These are phyloP conservation scores for Nomada lathburiana DNA, from an alignment of 2,888 invertebrate species.

Conservation along the genomic window DNA sequence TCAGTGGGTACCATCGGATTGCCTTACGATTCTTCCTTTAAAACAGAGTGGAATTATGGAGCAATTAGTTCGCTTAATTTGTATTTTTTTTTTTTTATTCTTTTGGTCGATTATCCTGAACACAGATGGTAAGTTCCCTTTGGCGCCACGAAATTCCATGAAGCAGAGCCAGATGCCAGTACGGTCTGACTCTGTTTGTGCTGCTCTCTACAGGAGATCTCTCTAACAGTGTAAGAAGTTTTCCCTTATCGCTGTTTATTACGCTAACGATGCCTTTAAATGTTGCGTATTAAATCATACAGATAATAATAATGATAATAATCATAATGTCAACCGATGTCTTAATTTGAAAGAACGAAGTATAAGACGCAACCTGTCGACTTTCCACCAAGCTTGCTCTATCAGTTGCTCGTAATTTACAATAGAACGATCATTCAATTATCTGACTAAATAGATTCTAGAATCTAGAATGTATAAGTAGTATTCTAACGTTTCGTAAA, in stretches of 20 bases:
- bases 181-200: constrained; percentile 67
- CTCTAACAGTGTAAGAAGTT: constrained; percentile 43
- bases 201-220: constrained; percentile 72
- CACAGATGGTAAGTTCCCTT: constrained; percentile 46
- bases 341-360: not conserved
- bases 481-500: no score
- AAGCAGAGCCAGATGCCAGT: constrained; percentile 73
- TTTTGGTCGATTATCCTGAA: constrained; percentile 1
- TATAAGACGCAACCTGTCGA: not conserved
- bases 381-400: not conserved
- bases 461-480: no score
- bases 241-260: constrained; percentile 45
- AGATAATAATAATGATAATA: constrained; percentile 21
- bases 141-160: constrained; percentile 61
- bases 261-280: not conserved
- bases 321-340: not conserved
- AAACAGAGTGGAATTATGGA: not conserved
- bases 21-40: no score
- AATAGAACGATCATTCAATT: not conserved
- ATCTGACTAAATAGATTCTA: not conserved
- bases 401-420: not conserved
- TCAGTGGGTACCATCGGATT: no score
- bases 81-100: not conserved
- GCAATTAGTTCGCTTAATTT: not conserved
- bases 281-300: constrained; percentile 23